Percentiles rank a stretch among this genome's conserved stretches.
These are phyloP conservation scores for Gobius niger DNA, from an alignment of 2,113 vertebrate species.

Conservation along the genomic window DNA sequence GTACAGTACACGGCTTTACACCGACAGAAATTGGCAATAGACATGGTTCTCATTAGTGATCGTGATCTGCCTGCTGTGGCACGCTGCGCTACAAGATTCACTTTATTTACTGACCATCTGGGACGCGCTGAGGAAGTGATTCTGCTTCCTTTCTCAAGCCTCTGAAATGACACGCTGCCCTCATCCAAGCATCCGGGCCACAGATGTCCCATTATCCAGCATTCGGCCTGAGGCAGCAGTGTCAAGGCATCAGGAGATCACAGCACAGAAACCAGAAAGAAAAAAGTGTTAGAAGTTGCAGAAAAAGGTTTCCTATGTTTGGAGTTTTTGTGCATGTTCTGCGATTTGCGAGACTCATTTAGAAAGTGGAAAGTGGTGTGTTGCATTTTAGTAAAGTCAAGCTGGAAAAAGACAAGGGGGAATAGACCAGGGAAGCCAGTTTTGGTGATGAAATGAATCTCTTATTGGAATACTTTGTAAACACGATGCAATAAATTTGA, in stretches of 20 bases:
- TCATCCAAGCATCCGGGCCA: slow-evolving; percentile 37
- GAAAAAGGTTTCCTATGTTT: neutral
- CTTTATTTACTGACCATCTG: slow-evolving; percentile 52
- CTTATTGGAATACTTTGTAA: too few species aligned
- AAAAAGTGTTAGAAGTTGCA: neutral
- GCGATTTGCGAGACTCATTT: neutral
- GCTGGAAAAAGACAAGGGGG: too few species aligned
- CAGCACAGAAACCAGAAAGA: neutral
- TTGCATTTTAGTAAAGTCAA: too few species aligned
- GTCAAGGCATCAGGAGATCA: neutral
- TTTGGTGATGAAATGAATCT: too few species aligned
- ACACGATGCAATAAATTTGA: too few species aligned
- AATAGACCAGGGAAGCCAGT: too few species aligned
- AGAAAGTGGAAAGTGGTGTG: too few species aligned
- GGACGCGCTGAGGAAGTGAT: slow-evolving; percentile 59
- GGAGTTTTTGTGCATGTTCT: neutral
- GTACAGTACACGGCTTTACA: too few species aligned
- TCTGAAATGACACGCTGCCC: slow-evolving; percentile 14
- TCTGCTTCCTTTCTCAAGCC: slow-evolving; percentile 67
- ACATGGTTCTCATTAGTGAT: slow-evolving; percentile 47
- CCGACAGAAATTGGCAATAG: neutral
- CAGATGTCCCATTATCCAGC: slow-evolving; percentile 25
- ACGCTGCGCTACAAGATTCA: slow-evolving; percentile 61
- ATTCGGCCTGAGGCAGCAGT: slow-evolving; percentile 21
- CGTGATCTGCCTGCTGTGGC: slow-evolving; percentile 19